These are phyloP conservation scores for Hippocampus abdominalis DNA, from an alignment of 2,113 vertebrate genomes.

Conservation along the genomic window DNA sequence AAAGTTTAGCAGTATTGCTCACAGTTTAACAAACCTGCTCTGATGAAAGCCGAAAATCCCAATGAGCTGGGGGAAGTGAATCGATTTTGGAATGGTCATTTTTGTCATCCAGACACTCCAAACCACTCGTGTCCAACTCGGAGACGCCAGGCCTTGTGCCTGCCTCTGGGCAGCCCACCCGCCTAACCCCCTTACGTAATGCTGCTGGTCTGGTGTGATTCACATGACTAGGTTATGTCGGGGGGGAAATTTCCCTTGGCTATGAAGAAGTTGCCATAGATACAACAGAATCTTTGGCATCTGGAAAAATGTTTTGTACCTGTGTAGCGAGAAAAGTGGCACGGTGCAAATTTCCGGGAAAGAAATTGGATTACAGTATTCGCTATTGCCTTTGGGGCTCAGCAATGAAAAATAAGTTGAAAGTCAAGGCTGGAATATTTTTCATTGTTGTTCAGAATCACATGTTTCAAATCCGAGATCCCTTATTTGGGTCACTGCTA, in stretches of 20 bases:
- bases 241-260: constrained; percentile 23
- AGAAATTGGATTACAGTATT: not conserved
- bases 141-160: constrained; percentile 33
- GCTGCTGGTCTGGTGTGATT: constrained; percentile 67
- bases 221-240: constrained; percentile 69
- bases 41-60: constrained; percentile 24
- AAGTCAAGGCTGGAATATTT: not conserved
- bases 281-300: constrained; percentile 27
- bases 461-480: not conserved
- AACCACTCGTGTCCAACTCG: constrained; percentile 32
- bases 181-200: constrained; percentile 64
- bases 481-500: not conserved
- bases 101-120: constrained; percentile 43
- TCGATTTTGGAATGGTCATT: constrained; percentile 24
- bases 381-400: not conserved
- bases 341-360: not conserved
- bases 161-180: constrained; percentile 33
- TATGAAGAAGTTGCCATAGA: constrained; percentile 47
- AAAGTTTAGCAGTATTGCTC: not conserved
- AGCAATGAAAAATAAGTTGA: not conserved
- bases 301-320: not conserved
- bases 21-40: constrained; percentile 1
- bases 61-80: constrained; percentile 20
- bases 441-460: not conserved
- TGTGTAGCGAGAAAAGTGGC: not conserved